These are phyloP conservation scores for Hystrix cristata DNA, from an alignment of 2,113 vertebrate species.

Conservation along the genomic window DNA sequence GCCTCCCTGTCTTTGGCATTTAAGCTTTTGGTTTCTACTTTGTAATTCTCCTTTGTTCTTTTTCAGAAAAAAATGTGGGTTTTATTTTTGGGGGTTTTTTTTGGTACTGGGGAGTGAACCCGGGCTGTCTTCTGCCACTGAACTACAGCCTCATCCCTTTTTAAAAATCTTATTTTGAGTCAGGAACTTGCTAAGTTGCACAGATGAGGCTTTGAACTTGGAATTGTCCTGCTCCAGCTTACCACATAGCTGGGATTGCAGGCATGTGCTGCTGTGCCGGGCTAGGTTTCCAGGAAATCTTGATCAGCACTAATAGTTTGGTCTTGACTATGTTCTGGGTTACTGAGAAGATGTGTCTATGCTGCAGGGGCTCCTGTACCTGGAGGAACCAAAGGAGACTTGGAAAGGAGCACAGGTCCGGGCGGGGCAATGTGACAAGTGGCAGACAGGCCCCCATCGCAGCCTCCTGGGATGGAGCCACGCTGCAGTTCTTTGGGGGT, in stretches of 20 bases:
- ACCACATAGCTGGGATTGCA: background rate
- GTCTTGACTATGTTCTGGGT: background rate
- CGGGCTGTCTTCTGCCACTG: background rate
- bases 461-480: background rate
- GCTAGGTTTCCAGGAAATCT: background rate
- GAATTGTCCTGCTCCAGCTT: background rate
- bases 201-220: background rate
- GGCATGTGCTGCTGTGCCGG: background rate
- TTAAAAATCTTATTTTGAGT: background rate
- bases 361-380: background rate
- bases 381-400: background rate
- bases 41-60: background rate
- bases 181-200: background rate
- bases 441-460: background rate
- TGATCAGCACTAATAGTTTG: background rate
- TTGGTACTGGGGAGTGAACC: too few relatives aligned
- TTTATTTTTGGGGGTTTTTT: background rate
- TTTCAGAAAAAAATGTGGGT: background rate
- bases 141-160: background rate
- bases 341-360: background rate
- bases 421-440: background rate
- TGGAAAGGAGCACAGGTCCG: background rate
- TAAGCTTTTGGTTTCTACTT: slow-evolving; percentile 1
- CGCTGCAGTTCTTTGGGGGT: background rate
- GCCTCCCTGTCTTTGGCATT: background rate